Evolutionary conservation across 2,888 invertebrate genomes (phyloP), one percentile per base, ranked within the genome.

Genomic region (Pollenia angustigena): DNA sequence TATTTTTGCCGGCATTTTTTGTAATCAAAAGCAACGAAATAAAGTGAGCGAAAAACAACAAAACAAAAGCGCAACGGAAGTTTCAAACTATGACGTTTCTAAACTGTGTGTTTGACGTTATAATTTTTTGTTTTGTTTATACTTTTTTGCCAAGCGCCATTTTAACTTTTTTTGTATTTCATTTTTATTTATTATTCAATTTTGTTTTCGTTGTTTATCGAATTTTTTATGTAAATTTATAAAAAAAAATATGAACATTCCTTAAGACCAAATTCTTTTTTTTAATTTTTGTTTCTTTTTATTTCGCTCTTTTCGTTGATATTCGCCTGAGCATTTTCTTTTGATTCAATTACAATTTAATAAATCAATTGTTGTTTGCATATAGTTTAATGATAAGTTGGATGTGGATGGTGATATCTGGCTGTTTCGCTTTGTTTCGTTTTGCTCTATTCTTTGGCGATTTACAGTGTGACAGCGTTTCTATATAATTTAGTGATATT

Each of bases 321-420:
- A 69, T 64, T 83, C 85, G 81, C 83, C 85, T 66, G 42, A 85
- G 79, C 40, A 80, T 85, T 84, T 74, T 85, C 84, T 81, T 79
- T 81, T 91, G 88, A 91, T 92, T 92, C 92, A 92, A 92, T 91
- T 91, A 91, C 90, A 92, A 92, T 92, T 92, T 90, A 91, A 90
- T 90, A 91, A 90, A 90, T 90, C 91, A 92, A 92, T 92, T 92
- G 91, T 85, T 76, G 52, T 79, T 42, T 71, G 12, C 42, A 81
- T 86, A 32, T 32, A 32, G 32, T 79, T 87, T 52, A 80, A 68
- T 79, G 54, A 66, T 72, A 60, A 71, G 68, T 32, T 68, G 74
- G 48, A 42, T 66, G 66, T n/a, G 72, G 60, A 42, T 81, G 32
- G 42, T 81, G 62, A 72, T 82, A 68, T 74, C 12, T 69, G 60